These are phyloP conservation scores for Eristalinus aeneus DNA, from an alignment of 2,888 invertebrate species.

Conservation along the genomic window DNA sequence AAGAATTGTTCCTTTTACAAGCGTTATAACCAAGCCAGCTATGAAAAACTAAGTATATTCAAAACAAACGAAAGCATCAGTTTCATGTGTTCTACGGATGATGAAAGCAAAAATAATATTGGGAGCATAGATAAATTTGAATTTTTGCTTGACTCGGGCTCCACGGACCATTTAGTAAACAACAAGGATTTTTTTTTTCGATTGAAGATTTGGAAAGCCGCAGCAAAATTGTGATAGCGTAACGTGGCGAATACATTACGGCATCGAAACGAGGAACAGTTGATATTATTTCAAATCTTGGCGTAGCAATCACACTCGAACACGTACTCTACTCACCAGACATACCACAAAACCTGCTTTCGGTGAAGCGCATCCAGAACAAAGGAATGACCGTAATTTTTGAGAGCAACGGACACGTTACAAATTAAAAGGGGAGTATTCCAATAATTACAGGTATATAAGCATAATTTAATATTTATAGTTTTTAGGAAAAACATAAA, in stretches of 20 bases:
- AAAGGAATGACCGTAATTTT: neutral
- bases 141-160: constrained; percentile 37
- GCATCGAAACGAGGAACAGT: constrained; percentile 71
- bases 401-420: neutral
- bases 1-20: constrained; percentile 17
- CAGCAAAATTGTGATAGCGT: constrained; percentile 74
- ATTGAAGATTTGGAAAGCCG: constrained; percentile 54
- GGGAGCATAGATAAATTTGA: neutral
- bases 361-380: neutral
- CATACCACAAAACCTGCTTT: neutral
- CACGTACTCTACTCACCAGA: neutral
- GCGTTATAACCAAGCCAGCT: neutral
- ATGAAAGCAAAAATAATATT: constrained; percentile 13
- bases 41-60: constrained; percentile 1
- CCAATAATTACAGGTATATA: too few relatives aligned
- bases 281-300: constrained; percentile 71
- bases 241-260: constrained; percentile 39
- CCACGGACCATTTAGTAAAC: constrained; percentile 51
- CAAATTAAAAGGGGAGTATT: neutral
- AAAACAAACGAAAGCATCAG: constrained; percentile 18
- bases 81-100: constrained; percentile 16
- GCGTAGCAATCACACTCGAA: neutral
- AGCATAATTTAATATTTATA: neutral
- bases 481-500: neutral
- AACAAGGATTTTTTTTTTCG: constrained; percentile 12